Conservation (phyloP, 2,797 vertebrate genomes). For the Phalloptychus januarius region DNA sequence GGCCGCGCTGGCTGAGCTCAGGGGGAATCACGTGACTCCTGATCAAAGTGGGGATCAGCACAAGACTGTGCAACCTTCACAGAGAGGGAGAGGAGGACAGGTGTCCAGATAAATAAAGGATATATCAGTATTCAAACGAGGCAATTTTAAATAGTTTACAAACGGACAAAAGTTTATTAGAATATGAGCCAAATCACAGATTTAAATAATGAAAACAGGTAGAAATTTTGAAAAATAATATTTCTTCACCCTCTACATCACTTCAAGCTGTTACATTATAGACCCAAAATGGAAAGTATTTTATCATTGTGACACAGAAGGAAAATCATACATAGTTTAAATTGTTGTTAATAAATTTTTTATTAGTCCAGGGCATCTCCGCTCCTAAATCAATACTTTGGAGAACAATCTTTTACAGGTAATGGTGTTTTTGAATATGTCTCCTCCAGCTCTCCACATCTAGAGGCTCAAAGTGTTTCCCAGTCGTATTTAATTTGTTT, state of each 20-base stretch:
- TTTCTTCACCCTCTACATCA: neutral
- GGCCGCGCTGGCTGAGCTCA: slow-evolving; percentile 35
- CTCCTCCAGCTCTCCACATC: neutral
- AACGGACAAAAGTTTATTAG: neutral
- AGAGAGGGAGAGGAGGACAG: neutral
- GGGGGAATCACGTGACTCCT: neutral
- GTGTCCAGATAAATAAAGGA: slow-evolving; percentile 1
- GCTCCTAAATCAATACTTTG: too few relatives aligned
- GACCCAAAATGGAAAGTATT: neutral
- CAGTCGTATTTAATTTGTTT: neutral
- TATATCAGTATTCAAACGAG: neutral
- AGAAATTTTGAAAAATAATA: neutral
- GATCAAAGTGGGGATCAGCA: neutral
- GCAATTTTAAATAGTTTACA: neutral
- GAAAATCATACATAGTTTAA: neutral
- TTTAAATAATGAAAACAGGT: neutral
- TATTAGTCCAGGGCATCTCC: neutral
- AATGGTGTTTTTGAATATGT: neutral
- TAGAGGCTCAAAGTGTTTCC: neutral
- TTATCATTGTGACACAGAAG: neutral
- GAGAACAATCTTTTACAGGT: neutral
- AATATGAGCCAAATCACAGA: neutral
- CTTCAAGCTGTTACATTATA: neutral
- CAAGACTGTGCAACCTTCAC: neutral
- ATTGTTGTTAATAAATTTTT: too few relatives aligned